Evolutionary conservation across 2,888 invertebrate genomes (phyloP).

Genomic region (Emmelina monodactyla): DNA sequence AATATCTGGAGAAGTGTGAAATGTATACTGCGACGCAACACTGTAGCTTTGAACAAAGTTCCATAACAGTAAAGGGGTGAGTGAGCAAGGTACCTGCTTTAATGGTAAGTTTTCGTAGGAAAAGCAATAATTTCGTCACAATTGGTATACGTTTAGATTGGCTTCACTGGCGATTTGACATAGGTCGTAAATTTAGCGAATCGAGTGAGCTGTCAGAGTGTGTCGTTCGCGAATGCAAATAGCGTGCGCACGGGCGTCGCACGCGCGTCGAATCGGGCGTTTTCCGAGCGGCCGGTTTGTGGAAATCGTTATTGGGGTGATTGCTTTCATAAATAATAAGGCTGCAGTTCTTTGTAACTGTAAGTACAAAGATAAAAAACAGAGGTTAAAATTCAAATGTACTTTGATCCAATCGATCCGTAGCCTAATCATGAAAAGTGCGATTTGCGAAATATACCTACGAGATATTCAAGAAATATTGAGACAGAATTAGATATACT

Average conservation of each 20-base stretch:
- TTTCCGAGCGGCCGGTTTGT: conserved; percentile 55
- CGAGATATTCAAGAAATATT: too few relatives aligned
- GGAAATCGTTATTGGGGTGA: conserved; percentile 65
- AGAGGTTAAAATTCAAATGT: too few relatives aligned
- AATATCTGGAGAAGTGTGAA: conserved; percentile 47
- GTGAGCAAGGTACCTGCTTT: conserved; percentile 54
- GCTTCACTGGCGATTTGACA: conserved; percentile 60
- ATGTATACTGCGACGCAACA: conserved; percentile 46
- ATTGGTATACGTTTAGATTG: conserved; percentile 64
- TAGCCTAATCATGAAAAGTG: too few relatives aligned
- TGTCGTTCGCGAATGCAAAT: conserved; percentile 42
- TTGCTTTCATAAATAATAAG: conserved; percentile 65
- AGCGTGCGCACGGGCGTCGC: conserved; percentile 43
- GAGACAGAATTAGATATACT: too few relatives aligned
- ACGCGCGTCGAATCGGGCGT: conserved; percentile 62
- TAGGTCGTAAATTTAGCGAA: conserved; percentile 57
- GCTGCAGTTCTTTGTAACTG: too few relatives aligned
- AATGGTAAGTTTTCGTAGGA: conserved; percentile 61
- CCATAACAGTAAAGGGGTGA: conserved; percentile 36
- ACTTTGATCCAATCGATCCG: too few relatives aligned
- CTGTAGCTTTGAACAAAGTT: conserved; percentile 37
- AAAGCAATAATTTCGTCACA: conserved; percentile 64
- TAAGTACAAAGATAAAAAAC: too few relatives aligned
- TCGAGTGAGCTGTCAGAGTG: conserved; percentile 32
- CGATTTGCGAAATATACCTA: too few relatives aligned